phyloP scores from a whole-genome alignment of 2,113 vertebrate genomes.

The Barbus barbus region DNA sequence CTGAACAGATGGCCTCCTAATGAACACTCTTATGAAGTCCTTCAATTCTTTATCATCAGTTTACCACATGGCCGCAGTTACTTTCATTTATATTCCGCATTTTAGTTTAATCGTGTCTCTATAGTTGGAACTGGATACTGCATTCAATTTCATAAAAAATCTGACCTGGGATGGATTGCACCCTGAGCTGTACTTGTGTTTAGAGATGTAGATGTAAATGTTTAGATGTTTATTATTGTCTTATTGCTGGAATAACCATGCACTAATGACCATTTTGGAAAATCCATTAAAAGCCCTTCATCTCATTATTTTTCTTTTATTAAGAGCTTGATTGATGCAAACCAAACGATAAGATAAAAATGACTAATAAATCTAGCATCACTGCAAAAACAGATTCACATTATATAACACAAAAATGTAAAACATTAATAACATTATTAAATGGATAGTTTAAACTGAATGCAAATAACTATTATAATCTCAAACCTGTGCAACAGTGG shows the following conservation, averaged over 20 bases:
- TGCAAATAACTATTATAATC: not conserved
- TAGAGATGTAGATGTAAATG: too few relatives aligned
- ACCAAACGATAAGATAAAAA: not conserved
- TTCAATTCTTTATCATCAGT: conserved; percentile 68
- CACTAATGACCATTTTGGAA: not conserved
- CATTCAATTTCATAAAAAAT: too few relatives aligned
- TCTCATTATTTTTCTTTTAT: not conserved
- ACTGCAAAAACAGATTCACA: too few relatives aligned
- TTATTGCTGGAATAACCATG: too few relatives aligned
- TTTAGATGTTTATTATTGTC: too few relatives aligned
- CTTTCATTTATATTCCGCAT: not conserved
- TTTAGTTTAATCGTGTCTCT: not conserved
- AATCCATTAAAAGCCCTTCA: not conserved
- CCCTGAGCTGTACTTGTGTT: too few relatives aligned
- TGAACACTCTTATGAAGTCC: conserved; percentile 73
- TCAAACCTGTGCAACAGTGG: not conserved
- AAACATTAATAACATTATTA: not conserved
- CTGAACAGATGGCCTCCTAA: conserved; percentile 72
- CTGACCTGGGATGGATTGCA: too few relatives aligned
- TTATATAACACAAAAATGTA: too few relatives aligned
- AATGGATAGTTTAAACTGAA: not conserved
- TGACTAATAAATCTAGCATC: too few relatives aligned
- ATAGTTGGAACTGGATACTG: too few relatives aligned
- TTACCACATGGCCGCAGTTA: not conserved
- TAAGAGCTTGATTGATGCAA: not conserved